Base-by-base conservation (phyloP, 2,113 vertebrate genomes). In the Podarcis raffonei region DNA sequence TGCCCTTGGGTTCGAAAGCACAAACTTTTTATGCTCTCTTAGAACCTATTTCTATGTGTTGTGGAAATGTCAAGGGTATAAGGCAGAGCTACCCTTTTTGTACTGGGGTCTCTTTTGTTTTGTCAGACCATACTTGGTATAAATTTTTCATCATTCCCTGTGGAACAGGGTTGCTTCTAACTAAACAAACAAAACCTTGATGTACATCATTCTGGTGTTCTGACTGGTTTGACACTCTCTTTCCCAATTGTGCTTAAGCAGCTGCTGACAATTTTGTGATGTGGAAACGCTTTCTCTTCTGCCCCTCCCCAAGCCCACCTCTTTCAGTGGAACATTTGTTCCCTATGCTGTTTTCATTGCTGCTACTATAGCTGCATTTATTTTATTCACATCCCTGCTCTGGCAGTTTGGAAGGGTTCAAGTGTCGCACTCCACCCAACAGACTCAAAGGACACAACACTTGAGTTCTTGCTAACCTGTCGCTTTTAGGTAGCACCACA, bases 141-240 rank as follows among this genome's bases (percentile, higher is more conserved):
- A 87, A 87, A 81, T 87, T 81, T 87, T 12, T 37, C 78, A 68
- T 74, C 2, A 0, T 76, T 81, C 62, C 32, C 53, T 6, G 68
- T 11, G 35, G 25, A 62, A 42, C 39, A 68, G 27, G 39, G 12
- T n/a, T 6, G 80, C n/a, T 20, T 57, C 66, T 76, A 77, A 83
- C 22, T 37, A 82, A 69, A 71, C 39, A 71, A 85, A 89, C 83
- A 85, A 89, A 89, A 30, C 83, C 20, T 80, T 85, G 68, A 85
- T 89, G 83, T 81, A 35, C 77, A 85, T 81, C 68, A 74, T 81
- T 42, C 53, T 81, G 68, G 66, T 13, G 76, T 65, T 81, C 79
- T 65, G 86, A 88, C 83, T 89, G 77, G 66, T 74, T 81, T 89
- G 76, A 89, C 76, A 74, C 53, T 81, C 83, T 32, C 66, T 89